These are phyloP conservation scores for Platanista minor DNA, from an alignment of 2,113 vertebrate species.

Conservation along the genomic window DNA sequence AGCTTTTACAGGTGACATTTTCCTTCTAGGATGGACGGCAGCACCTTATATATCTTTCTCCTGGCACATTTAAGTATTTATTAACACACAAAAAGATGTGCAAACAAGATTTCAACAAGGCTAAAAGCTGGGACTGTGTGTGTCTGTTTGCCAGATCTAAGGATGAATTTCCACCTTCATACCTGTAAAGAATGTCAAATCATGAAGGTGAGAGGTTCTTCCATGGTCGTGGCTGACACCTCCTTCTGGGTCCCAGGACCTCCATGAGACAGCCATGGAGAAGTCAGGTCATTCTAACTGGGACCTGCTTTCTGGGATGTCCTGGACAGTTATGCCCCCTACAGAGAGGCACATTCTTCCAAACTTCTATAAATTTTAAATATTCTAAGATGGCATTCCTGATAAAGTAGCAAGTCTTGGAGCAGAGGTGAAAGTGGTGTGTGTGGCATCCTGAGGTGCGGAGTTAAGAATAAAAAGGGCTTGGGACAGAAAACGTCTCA, in stretches of 20 bases:
- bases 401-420: too few species aligned
- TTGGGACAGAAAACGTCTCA: not conserved
- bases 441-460: too few species aligned
- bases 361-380: not conserved
- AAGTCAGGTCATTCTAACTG: fast-evolving
- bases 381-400: not conserved
- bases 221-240: fast-evolving
- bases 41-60: not conserved
- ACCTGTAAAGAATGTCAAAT: not conserved
- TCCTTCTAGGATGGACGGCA: not conserved
- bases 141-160: not conserved
- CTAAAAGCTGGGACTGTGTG: not conserved
- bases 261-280: not conserved
- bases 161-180: not conserved
- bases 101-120: not conserved
- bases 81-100: not conserved
- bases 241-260: not conserved
- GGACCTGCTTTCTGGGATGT: not conserved
- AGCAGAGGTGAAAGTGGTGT: not conserved
- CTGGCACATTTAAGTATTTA: not conserved
- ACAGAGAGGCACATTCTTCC: not conserved
- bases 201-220: not conserved
- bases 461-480: not conserved
- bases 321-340: not conserved
- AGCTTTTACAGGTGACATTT: not conserved